Conservation (phyloP, 2,797 vertebrate genomes). For the Sebastes cheni region DNA sequence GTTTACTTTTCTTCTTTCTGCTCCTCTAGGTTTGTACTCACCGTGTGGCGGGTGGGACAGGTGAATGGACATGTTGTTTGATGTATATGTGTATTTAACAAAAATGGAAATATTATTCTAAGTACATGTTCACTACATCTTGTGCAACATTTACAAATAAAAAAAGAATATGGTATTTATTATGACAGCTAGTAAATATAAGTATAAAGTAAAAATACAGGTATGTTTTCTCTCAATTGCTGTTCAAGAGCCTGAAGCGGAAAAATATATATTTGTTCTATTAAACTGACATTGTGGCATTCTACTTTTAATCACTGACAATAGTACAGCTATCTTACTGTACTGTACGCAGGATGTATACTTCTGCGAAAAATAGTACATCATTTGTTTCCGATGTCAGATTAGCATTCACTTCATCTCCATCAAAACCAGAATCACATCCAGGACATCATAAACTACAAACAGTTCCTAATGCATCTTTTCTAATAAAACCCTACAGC, state of each 20-base stretch:
- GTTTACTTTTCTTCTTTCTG: accelerated
- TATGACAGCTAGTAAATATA: neutral
- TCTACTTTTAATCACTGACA: neutral
- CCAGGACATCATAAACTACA: conserved; percentile 71
- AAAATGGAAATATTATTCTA: too few relatives aligned
- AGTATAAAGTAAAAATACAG: neutral
- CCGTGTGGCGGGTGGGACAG: too few relatives aligned
- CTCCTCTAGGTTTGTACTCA: too few relatives aligned
- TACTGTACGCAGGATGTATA: neutral
- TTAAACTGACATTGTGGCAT: neutral
- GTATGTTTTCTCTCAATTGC: neutral
- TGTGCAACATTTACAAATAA: too few relatives aligned
- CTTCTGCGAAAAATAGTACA: neutral
- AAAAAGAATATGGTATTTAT: neutral
- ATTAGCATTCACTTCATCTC: conserved; percentile 64
- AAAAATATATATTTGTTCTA: neutral
- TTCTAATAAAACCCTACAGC: conserved; percentile 60
- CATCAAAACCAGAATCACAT: conserved; percentile 63
- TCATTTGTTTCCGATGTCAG: neutral
- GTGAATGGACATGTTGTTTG: too few relatives aligned
- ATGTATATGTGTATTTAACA: too few relatives aligned
- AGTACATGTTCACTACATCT: too few relatives aligned
- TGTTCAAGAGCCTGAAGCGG: neutral
- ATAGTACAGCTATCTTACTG: neutral
- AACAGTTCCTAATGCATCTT: conserved; percentile 66